These are phyloP conservation scores for Cacajao melanocephalus DNA, from an alignment of 2,797 vertebrate genomes.

Conservation along the genomic window DNA sequence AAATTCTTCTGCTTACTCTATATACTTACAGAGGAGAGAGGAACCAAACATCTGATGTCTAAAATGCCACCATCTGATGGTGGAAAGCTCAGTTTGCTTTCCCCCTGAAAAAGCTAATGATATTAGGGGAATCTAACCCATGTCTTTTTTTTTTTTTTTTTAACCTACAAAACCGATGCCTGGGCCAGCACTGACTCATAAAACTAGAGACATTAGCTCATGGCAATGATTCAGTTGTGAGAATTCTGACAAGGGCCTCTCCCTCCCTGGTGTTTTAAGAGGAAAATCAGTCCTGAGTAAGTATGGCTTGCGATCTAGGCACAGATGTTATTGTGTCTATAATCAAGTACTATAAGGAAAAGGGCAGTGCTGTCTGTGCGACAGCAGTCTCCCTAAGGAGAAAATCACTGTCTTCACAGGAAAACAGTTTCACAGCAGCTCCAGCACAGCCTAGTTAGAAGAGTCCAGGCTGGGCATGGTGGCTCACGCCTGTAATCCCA, in stretches of 20 bases:
- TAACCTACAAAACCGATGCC: constrained; percentile 55
- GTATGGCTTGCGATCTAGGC: background rate
- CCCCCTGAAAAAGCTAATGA: background rate
- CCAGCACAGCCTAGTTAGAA: accelerated
- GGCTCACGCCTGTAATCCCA: background rate
- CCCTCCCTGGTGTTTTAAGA: constrained; percentile 72
- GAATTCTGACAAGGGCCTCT: constrained; percentile 73
- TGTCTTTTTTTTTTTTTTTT: background rate
- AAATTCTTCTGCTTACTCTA: constrained; percentile 48
- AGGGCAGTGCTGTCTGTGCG: background rate
- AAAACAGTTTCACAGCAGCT: no score
- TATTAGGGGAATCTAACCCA: background rate
- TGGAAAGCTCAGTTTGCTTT: background rate
- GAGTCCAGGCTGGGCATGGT: background rate
- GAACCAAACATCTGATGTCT: background rate
- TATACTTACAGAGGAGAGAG: background rate
- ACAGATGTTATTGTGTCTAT: background rate
- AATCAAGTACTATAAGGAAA: background rate
- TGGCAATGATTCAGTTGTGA: constrained; percentile 82
- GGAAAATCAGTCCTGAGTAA: constrained; percentile 58
- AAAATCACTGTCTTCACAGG: background rate
- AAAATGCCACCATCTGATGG: background rate
- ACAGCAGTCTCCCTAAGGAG: background rate
- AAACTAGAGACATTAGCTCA: constrained; percentile 84
- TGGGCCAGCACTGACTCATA: constrained; percentile 75